phyloP scores from a whole-genome alignment of 2,888 invertebrate genomes.

The Agapetus fuscipes region DNA sequence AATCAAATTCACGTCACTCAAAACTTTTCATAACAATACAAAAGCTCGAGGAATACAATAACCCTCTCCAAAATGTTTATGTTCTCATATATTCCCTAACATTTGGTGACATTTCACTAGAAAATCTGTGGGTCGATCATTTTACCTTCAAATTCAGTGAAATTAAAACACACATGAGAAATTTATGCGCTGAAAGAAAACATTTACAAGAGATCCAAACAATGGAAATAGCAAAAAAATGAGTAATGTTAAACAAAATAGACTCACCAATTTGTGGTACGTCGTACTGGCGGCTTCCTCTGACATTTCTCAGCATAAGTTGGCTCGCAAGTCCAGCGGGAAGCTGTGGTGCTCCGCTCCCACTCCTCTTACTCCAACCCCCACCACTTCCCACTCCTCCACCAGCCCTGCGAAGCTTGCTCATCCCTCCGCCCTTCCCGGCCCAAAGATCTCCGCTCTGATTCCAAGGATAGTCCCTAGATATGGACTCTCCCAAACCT shows the following conservation, averaged over 20 bases:
- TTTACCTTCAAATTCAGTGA: too few relatives aligned
- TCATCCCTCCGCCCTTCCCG: conserved; percentile 15
- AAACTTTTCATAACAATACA: too few relatives aligned
- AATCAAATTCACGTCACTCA: too few relatives aligned
- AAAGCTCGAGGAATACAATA: too few relatives aligned
- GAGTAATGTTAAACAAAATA: background rate
- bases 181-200: too few relatives aligned
- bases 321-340: conserved; percentile 59
- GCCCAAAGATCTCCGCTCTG: conserved; percentile 20
- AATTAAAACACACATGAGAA: too few relatives aligned
- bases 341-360: conserved; percentile 27
- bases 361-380: conserved; percentile 31
- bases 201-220: too few relatives aligned
- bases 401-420: conserved; percentile 17
- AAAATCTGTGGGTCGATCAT: too few relatives aligned
- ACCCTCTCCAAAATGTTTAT: too few relatives aligned
- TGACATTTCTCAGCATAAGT: conserved; percentile 67
- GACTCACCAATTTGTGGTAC: conserved; percentile 78
- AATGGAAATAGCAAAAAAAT: background rate
- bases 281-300: conserved; percentile 70
- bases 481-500: conserved; percentile 26
- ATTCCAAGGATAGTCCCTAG: conserved; percentile 20
- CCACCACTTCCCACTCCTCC: conserved; percentile 27
- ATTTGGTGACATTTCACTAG: too few relatives aligned
- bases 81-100: too few relatives aligned